These are phyloP conservation scores for Polietes domitor DNA, from an alignment of 2,888 invertebrate genomes.

Conservation along the genomic window DNA sequence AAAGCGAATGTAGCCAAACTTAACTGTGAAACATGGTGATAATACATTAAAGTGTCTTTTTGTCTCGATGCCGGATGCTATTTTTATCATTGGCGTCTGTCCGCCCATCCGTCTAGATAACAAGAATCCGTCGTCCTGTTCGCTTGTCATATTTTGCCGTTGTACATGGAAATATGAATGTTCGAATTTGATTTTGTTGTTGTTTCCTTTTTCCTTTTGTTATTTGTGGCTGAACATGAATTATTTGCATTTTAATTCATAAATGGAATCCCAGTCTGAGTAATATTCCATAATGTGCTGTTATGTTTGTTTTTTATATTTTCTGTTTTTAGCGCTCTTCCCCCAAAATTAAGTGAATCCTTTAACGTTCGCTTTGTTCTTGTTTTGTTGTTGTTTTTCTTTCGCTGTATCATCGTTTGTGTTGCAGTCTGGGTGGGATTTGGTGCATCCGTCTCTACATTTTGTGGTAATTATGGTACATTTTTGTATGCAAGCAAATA, in stretches of 20 bases:
- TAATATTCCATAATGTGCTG: conserved; percentile 44
- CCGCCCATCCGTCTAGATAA: neutral
- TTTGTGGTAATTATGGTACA: conserved; percentile 67
- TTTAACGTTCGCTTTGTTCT: conserved; percentile 41
- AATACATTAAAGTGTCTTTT: conserved; percentile 66
- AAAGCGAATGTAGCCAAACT: too few species aligned
- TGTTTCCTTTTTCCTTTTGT: conserved; percentile 38
- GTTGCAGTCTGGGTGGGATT: neutral
- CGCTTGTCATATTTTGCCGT: conserved; percentile 23
- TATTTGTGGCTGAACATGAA: conserved; percentile 70
- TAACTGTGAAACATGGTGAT: conserved; percentile 3
- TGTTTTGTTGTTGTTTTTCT: conserved; percentile 44
- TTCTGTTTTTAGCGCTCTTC: conserved; percentile 16
- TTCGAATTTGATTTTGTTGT: neutral
- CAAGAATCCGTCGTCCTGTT: conserved; percentile 14
- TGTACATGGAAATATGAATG: conserved; percentile 14
- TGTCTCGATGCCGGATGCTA: neutral
- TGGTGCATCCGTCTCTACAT: conserved; percentile 62
- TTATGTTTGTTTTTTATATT: conserved; percentile 31
- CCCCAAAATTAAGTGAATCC: conserved; percentile 43
- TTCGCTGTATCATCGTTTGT: conserved; percentile 23
- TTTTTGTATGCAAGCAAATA: conserved; percentile 64
- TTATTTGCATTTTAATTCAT: conserved; percentile 73
- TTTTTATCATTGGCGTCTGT: conserved; percentile 31
- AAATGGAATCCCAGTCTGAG: conserved; percentile 68